Evolutionary conservation across 2,888 invertebrate genomes (phyloP).

Genomic region (Amphimallon solstitiale): DNA sequence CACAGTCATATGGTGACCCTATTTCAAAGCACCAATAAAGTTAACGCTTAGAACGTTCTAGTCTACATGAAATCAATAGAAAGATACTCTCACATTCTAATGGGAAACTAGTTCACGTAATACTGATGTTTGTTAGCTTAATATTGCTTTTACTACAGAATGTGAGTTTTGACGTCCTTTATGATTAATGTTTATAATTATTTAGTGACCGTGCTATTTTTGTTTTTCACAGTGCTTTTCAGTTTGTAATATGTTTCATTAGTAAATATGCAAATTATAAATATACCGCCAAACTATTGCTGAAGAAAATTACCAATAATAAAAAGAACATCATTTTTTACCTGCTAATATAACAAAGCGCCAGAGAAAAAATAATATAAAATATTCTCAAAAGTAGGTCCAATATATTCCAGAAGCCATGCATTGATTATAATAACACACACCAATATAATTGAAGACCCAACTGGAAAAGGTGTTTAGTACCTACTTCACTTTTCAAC

Average conservation of each 20-base stretch:
- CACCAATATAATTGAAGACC: no score
- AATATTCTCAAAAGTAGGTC: no score
- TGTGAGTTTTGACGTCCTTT: constrained; percentile 40
- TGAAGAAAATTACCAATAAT: not conserved
- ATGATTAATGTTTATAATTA: constrained; percentile 46
- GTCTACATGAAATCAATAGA: constrained; percentile 47
- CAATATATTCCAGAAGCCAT: no score
- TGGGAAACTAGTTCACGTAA: constrained; percentile 48
- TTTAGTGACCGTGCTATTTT: constrained; percentile 32
- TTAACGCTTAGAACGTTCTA: constrained; percentile 40
- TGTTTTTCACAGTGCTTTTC: constrained; percentile 18
- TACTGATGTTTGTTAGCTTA: constrained; percentile 35
- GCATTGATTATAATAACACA: no score
- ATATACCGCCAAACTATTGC: not conserved
- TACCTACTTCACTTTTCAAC: no score
- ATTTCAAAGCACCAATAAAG: constrained; percentile 12
- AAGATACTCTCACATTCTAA: constrained; percentile 50
- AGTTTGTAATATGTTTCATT: constrained; percentile 12
- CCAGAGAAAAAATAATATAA: no score
- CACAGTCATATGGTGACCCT: constrained; percentile 46
- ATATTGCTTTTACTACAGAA: constrained; percentile 42
- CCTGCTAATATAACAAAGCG: no score
- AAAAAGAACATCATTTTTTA: no score
- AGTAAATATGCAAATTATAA: not conserved
- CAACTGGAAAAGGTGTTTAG: no score